phyloP scores from a whole-genome alignment of 2,888 invertebrate genomes.

The Nudaria mundana region DNA sequence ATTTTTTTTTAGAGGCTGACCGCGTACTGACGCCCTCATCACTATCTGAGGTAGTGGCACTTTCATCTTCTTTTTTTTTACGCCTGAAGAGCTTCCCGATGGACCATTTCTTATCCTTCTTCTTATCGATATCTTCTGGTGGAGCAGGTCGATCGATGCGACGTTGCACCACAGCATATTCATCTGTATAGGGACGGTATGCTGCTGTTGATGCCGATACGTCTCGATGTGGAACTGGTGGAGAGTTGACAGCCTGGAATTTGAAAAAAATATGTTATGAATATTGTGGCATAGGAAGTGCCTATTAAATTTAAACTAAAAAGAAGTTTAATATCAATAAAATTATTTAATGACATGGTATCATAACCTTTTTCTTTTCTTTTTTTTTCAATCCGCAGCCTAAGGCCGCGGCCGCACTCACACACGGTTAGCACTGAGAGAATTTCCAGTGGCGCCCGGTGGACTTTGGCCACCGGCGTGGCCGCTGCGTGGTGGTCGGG shows the following conservation, averaged over 20 bases:
- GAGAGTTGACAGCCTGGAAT: conserved; percentile 80
- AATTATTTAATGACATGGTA: no score
- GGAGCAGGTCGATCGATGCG: conserved; percentile 56
- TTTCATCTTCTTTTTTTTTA: conserved; percentile 86
- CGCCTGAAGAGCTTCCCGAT: conserved; percentile 89
- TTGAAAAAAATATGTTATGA: conserved; percentile 16
- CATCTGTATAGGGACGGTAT: conserved; percentile 68
- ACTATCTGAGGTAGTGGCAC: conserved; percentile 78
- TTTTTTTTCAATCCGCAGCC: no score
- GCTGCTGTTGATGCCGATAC: conserved; percentile 51
- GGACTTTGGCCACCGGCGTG: no score
- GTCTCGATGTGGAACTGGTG: conserved; percentile 71
- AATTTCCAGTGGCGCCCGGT: no score
- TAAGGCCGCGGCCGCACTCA: no score
- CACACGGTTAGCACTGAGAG: no score
- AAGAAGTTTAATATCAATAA: no score
- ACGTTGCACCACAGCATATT: conserved; percentile 60
- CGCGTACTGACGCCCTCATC: conserved; percentile 69
- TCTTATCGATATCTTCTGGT: conserved; percentile 66
- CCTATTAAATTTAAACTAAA: no score
- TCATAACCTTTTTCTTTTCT: no score
- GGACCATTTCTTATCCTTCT: conserved; percentile 89
- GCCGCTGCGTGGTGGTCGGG: no score
- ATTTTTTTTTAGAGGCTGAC: conserved; percentile 65
- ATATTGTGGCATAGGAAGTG: conserved; percentile 8